Conservation (phyloP, 2,797 vertebrate species). For the Podarcis siculus region DNA sequence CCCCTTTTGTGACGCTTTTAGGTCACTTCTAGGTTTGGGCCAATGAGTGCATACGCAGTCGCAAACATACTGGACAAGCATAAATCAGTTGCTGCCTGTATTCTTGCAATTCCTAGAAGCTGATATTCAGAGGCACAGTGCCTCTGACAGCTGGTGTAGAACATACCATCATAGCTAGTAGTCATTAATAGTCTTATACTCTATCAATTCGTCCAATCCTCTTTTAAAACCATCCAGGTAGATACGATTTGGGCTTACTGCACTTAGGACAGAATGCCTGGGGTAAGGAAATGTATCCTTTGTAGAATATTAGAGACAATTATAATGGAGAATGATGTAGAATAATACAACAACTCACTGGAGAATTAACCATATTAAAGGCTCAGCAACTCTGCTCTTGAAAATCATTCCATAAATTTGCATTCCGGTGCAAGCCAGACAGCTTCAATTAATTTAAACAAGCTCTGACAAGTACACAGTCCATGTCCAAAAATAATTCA, state of each 20-base stretch:
- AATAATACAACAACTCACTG: not conserved
- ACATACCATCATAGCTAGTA: no score
- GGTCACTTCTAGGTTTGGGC: no score
- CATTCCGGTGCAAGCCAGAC: slow-evolving; percentile 46
- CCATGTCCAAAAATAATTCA: slow-evolving; percentile 61
- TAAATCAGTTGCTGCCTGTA: no score
- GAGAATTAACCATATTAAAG: not conserved
- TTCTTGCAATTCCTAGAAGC: no score
- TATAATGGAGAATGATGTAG: not conserved
- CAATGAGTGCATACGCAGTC: no score
- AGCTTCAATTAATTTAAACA: slow-evolving; percentile 52
- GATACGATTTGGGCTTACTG: not conserved
- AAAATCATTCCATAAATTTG: slow-evolving; percentile 45
- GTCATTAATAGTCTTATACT: no score
- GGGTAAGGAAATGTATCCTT: not conserved
- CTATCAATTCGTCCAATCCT: no score
- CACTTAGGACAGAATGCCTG: not conserved
- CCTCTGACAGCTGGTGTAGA: no score
- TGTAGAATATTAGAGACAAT: not conserved
- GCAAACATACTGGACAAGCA: no score
- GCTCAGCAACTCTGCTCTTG: slow-evolving; percentile 31
- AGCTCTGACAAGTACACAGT: slow-evolving; percentile 39
- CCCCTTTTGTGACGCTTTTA: no score
- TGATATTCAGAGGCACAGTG: no score
- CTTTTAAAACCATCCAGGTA: no score